These are phyloP conservation scores for Ascaphus truei DNA, from an alignment of 2,113 vertebrate species.

Conservation along the genomic window DNA sequence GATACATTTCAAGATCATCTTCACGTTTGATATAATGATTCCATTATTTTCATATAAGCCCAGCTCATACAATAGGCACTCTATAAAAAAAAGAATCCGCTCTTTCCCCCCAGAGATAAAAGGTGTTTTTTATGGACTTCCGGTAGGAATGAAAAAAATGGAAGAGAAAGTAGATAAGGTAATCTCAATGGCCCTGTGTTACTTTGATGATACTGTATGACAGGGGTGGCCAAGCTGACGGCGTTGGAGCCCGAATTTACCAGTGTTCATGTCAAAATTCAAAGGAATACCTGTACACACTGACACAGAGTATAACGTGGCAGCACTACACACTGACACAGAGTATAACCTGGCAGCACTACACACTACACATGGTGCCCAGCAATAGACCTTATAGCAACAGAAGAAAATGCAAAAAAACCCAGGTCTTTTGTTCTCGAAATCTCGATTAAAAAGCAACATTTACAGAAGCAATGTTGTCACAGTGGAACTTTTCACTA, in stretches of 20 bases:
- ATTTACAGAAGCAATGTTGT: too few relatives aligned
- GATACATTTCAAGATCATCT: not conserved
- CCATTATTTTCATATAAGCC: conserved; percentile 25
- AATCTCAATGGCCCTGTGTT: not conserved
- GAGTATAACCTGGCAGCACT: too few relatives aligned
- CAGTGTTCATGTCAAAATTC: not conserved
- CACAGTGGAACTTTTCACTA: too few relatives aligned
- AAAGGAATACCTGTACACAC: not conserved
- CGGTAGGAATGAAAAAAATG: not conserved
- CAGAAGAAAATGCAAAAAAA: too few relatives aligned
- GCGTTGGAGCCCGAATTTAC: too few relatives aligned
- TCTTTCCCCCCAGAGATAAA: conserved; percentile 2
- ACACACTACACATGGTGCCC: too few relatives aligned
- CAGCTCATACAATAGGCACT: not conserved
- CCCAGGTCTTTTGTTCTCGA: too few relatives aligned
- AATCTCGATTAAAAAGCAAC: too few relatives aligned
- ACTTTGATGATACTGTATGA: conserved; percentile 6
- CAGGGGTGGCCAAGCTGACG: too few relatives aligned
- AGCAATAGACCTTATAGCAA: too few relatives aligned
- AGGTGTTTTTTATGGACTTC: not conserved
- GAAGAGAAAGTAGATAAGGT: not conserved
- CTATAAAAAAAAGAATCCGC: conserved; percentile 4
- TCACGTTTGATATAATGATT: conserved; percentile 26
- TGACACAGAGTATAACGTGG: too few relatives aligned
- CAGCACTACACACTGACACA: too few relatives aligned